Conservation (phyloP, 1,140 invertebrate genomes). For the Dendrolimus punctatus region DNA sequence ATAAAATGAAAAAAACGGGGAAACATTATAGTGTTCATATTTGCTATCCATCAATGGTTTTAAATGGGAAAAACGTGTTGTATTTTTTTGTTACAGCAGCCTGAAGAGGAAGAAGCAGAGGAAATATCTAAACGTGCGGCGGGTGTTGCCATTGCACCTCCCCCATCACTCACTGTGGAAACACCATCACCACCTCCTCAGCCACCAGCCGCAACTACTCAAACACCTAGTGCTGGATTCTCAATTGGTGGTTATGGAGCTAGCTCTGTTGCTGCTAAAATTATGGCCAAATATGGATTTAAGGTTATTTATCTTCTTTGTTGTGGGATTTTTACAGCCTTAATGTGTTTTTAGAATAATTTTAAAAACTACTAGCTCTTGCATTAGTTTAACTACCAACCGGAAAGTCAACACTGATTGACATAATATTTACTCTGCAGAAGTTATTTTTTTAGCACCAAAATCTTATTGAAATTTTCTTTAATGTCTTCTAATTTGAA, state of each 20-base stretch:
- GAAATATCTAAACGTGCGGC: conserved; percentile 68
- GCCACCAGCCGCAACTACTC: conserved; percentile 26
- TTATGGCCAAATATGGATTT: conserved; percentile 99
- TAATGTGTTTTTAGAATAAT: no score
- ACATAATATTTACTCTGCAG: no score
- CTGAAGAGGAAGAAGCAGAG: conserved; percentile 74
- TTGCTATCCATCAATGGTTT: no score
- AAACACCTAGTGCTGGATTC: conserved; percentile 55
- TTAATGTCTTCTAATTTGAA: no score
- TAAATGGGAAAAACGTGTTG: no score
- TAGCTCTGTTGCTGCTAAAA: conserved; percentile 91
- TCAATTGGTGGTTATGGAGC: conserved; percentile 75
- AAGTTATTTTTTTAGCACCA: no score
- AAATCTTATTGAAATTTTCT: no score
- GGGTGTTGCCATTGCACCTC: conserved; percentile 90
- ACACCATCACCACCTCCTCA: conserved; percentile 68
- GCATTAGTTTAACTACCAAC: no score
- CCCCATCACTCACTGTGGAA: conserved; percentile 84
- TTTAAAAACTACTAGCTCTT: no score
- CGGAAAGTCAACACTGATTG: no score
- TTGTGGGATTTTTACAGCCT: not conserved
- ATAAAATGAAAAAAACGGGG: no score
- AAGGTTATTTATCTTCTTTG: conserved; percentile 71
- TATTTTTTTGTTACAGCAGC: conserved; percentile 38
- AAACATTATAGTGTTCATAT: no score